These are phyloP conservation scores for Menidia menidia DNA, from an alignment of 2,797 vertebrate genomes.

Conservation along the genomic window DNA sequence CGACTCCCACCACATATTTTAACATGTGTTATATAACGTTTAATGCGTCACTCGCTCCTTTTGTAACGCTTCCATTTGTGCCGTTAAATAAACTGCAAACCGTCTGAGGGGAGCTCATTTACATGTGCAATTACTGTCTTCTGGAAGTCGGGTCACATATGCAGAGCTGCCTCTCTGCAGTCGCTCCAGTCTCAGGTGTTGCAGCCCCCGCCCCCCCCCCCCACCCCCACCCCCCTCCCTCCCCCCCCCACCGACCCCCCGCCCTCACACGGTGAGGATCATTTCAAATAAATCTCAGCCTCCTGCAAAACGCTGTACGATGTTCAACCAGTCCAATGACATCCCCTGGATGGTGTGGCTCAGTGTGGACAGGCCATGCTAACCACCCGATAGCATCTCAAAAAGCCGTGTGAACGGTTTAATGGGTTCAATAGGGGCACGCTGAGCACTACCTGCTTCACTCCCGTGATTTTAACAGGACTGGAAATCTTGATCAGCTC, in stretches of 20 bases:
- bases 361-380: slow-evolving; percentile 5
- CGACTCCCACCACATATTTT: not conserved
- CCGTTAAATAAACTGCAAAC: not conserved
- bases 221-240: slow-evolving; percentile 23
- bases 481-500: slow-evolving; percentile 41
- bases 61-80: not conserved
- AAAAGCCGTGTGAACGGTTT: not conserved
- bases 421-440: not conserved
- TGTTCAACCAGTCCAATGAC: slow-evolving; percentile 18
- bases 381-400: not conserved
- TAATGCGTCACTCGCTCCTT: not conserved
- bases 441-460: slow-evolving; percentile 1
- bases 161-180: slow-evolving; percentile 29
- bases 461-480: slow-evolving; percentile 23
- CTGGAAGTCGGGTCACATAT: slow-evolving; percentile 27
- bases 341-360: slow-evolving; percentile 16
- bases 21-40: not conserved
- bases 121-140: slow-evolving; percentile 4
- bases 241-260: no score
- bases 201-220: slow-evolving; percentile 14
- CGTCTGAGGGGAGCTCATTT: not conserved
- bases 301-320: slow-evolving; percentile 27
- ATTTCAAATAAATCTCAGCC: slow-evolving; percentile 52
- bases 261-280: slow-evolving; percentile 24
- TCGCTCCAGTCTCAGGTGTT: slow-evolving; percentile 10